Percentiles rank a stretch among this genome's conserved stretches.
These are phyloP conservation scores for Phengaris arion DNA, from an alignment of 2,888 invertebrate genomes.

Conservation along the genomic window DNA sequence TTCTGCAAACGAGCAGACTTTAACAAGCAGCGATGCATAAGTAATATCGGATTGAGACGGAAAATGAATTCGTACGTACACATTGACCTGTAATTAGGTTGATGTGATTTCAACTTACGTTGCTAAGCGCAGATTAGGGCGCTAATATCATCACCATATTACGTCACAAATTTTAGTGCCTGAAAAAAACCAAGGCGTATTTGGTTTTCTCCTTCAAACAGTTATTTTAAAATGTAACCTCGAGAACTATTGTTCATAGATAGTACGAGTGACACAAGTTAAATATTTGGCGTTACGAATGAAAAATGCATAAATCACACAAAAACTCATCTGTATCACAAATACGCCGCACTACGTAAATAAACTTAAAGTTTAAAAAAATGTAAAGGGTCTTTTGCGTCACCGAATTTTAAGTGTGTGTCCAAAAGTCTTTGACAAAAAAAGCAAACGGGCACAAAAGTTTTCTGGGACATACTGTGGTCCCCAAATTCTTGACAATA, in stretches of 20 bases:
- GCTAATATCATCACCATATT: not conserved
- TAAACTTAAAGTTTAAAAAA: conserved; percentile 14
- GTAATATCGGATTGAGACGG: conserved; percentile 68
- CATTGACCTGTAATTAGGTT: conserved; percentile 9
- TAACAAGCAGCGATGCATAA: conserved; percentile 61
- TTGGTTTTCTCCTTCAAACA: too few species aligned
- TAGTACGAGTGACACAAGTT: not conserved
- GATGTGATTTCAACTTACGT: not conserved
- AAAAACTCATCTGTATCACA: conserved; percentile 19
- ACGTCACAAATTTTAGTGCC: not conserved
- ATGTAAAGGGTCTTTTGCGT: conserved; percentile 40
- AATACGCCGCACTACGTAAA: conserved; percentile 8
- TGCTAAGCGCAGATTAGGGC: not conserved
- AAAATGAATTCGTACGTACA: conserved; percentile 44
- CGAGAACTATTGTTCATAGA: not conserved
- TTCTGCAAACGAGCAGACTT: conserved; percentile 59
- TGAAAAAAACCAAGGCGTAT: not conserved
- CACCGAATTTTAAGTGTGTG: conserved; percentile 48
- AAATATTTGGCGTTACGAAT: conserved; percentile 18
- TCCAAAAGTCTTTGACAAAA: conserved; percentile 51
- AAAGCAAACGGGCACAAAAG: conserved; percentile 58
- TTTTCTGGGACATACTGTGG: conserved; percentile 55
- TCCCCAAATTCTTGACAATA: conserved; percentile 65
- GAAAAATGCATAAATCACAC: conserved; percentile 18
- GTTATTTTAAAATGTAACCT: not conserved